Base-by-base conservation (phyloP, 2,797 vertebrate genomes). In the Hydrocynus forskahlii region DNA sequence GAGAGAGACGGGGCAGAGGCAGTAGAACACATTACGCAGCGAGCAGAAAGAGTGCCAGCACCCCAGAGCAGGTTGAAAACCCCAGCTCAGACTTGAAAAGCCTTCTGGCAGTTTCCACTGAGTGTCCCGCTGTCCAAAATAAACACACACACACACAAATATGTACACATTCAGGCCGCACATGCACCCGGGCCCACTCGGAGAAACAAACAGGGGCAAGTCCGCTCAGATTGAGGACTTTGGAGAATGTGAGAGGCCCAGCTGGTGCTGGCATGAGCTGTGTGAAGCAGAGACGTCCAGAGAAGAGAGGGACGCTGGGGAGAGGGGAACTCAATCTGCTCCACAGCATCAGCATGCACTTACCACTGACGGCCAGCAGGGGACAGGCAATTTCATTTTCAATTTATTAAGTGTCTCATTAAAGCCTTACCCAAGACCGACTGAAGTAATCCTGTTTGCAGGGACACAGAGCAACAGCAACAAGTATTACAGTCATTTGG, bases 211-310 rank as follows among this genome's bases (percentile, higher is more conserved):
- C 72, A 87, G 59, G 75, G 54, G 52, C 80, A 50, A 68, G 68
- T 66, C 55, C 21, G 57, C 67, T 81, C 78, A 72, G 59, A 78
- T 40, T 75, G 63, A n/a, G 38, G 69, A 48, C 81, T 66, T 71
- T 23, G 55, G 57, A 83, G 72, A 84, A 81, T 72, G 78, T 86
- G 35, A 81, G 76, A 74, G 45, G 38, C 79, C 81, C 81, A 83
- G 79, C 83, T 83, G 84, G 83, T 77, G 79, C 67, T 87, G 84
- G 75, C 63, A 43, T 38, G 76, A 78, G 78, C 54, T 76, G 75
- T 67, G 48, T 84, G 62, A 79, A 72, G 72, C 40, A 81, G 81
- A 77, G 69, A 83, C 62, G 77, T 76, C 84, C 77, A 76, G 68
- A 19, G 54, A 68, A 82, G 77, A 43, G n/a, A 29, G n/a, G 63